These are phyloP conservation scores for Athene noctua DNA, from an alignment of 2,113 vertebrate genomes.

Conservation along the genomic window DNA sequence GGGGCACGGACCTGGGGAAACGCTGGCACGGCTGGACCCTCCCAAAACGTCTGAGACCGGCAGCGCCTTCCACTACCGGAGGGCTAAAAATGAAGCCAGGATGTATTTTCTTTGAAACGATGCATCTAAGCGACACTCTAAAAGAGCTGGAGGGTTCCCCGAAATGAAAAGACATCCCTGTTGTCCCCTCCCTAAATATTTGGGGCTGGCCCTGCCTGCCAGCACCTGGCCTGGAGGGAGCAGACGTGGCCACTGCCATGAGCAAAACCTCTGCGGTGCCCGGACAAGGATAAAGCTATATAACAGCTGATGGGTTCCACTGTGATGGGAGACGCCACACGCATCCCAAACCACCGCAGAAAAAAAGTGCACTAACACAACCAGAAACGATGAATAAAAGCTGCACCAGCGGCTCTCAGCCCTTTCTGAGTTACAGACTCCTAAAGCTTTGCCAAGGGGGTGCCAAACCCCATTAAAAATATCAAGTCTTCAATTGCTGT, in stretches of 20 bases:
- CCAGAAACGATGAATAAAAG: neutral
- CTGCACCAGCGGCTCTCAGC: neutral
- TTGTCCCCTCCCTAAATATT: neutral
- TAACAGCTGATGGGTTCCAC: neutral
- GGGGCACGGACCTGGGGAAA: neutral
- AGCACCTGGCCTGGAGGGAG: neutral
- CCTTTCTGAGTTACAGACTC: neutral
- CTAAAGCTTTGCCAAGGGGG: neutral
- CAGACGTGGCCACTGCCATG: neutral
- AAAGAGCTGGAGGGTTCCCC: neutral
- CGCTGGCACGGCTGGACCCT: neutral
- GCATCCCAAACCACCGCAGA: neutral
- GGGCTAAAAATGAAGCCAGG: neutral
- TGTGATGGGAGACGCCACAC: neutral
- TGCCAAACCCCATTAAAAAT: neutral
- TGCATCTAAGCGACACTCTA: neutral
- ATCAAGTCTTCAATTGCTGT: neutral
- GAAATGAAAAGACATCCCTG: neutral
- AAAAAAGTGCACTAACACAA: slow-evolving; percentile 59
- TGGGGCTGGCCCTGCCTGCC: neutral
- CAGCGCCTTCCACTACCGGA: neutral
- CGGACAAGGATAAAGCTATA: slow-evolving; percentile 21
- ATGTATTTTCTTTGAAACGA: neutral
- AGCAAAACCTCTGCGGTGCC: neutral
- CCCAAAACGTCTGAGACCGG: neutral